A percentile compares a stretch with the other conserved stretches of the same genome.
Conservation (phyloP, 2,113 vertebrate species). For the Phalacrocorax brasilianus region DNA sequence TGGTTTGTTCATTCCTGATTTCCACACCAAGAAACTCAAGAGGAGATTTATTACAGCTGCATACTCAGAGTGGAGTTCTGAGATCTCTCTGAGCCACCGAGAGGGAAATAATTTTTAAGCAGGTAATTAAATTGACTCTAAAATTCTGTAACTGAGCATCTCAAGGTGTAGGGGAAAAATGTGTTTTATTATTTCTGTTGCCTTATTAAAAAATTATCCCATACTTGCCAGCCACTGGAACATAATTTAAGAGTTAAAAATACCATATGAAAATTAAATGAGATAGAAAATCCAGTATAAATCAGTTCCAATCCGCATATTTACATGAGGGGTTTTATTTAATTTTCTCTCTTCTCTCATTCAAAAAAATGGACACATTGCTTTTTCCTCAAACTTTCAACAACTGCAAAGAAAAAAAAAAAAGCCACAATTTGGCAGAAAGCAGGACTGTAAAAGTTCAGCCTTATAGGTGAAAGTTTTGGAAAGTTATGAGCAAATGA, state of each 20-base stretch:
- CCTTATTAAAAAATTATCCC: not conserved
- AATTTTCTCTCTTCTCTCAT: not conserved
- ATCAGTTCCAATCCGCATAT: not conserved
- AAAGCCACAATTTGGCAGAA: not conserved
- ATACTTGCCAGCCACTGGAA: not conserved
- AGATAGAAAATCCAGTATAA: not conserved
- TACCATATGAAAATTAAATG: not conserved
- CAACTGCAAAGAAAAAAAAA: not conserved
- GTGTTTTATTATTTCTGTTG: not conserved
- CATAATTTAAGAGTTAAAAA: not conserved
- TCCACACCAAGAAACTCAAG: not conserved
- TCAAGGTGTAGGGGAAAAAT: not conserved
- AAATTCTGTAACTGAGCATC: not conserved
- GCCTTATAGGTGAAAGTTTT: constrained; percentile 49
- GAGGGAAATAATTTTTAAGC: not conserved
- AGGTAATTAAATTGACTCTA: not conserved
- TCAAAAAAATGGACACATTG: not conserved
- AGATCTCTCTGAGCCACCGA: not conserved
- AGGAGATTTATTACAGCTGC: not conserved
- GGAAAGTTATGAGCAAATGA: constrained; percentile 52
- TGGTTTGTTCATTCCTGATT: not conserved
- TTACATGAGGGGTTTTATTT: not conserved
- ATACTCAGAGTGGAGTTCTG: not conserved
- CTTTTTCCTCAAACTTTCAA: constrained; percentile 39
- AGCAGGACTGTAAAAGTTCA: constrained; percentile 18